A percentile compares a stretch with the other conserved stretches of the same genome.
phyloP scores from a whole-genome alignment of 2,797 vertebrate genomes.

The Mallotus villosus region DNA sequence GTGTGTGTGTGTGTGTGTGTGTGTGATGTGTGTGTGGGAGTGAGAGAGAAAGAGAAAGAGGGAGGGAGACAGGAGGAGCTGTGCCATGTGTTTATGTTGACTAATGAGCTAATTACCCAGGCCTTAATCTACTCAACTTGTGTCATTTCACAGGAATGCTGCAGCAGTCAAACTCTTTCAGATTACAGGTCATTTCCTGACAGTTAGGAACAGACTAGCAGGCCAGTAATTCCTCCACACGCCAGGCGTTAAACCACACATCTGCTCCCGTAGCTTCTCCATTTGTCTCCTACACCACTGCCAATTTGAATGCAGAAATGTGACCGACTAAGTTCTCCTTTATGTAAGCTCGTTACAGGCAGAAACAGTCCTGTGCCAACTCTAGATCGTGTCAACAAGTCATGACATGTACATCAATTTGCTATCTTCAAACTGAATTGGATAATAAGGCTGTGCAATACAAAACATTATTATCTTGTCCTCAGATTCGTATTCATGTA shows the following conservation, averaged over 20 bases:
- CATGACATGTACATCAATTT: neutral
- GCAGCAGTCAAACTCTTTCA: slow-evolving; percentile 73
- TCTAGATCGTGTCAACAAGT: neutral
- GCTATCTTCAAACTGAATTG: neutral
- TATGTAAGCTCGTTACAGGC: neutral
- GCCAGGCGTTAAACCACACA: slow-evolving; percentile 60
- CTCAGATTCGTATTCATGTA: neutral
- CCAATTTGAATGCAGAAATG: neutral
- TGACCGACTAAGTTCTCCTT: neutral
- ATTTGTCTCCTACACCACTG: slow-evolving; percentile 51
- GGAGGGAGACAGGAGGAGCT: slow-evolving; percentile 48
- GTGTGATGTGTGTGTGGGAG: neutral
- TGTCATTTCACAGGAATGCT: slow-evolving; percentile 85
- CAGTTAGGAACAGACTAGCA: slow-evolving; percentile 76
- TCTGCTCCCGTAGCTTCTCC: slow-evolving; percentile 50
- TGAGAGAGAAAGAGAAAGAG: slow-evolving; percentile 29
- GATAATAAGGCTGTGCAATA: neutral
- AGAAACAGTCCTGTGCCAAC: neutral
- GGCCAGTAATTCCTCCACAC: slow-evolving; percentile 67
- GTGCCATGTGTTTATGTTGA: slow-evolving; percentile 79
- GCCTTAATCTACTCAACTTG: slow-evolving; percentile 78
- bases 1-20: slow-evolving; percentile 24
- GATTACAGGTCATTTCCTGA: slow-evolving; percentile 82
- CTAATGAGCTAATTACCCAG: slow-evolving; percentile 82
- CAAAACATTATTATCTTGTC: neutral